Conservation (phyloP, 2,113 vertebrate species). For the Phalacrocorax pelagicus region DNA sequence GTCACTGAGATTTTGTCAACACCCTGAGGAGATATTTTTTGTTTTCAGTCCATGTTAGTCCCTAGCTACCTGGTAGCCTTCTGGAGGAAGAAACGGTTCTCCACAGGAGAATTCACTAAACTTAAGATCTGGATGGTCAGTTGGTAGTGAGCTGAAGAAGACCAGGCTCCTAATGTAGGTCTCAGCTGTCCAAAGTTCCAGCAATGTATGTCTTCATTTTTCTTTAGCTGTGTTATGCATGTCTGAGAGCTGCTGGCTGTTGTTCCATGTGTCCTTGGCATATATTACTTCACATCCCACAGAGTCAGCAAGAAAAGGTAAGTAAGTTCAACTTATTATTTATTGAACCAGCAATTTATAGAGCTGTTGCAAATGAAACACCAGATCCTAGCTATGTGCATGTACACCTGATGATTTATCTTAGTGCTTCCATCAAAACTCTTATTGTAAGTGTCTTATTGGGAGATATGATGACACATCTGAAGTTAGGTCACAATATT, state of each 20-base stretch:
- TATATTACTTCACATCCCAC: not conserved
- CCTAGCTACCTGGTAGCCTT: not conserved
- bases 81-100: not conserved
- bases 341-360: not conserved
- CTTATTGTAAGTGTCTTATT: not conserved
- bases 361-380: not conserved
- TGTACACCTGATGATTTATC: not conserved
- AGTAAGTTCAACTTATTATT: not conserved
- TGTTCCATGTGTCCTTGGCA: not conserved
- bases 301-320: not conserved
- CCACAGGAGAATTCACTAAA: not conserved
- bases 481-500: not conserved
- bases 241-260: not conserved
- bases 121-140: fast-evolving
- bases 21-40: not conserved
- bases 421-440: not conserved
- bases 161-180: not conserved
- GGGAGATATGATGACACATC: not conserved
- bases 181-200: not conserved
- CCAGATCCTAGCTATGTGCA: not conserved
- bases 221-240: not conserved
- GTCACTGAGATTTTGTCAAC: not conserved
- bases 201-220: not conserved
- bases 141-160: not conserved
- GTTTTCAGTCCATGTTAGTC: not conserved